Evolutionary conservation across 2,888 invertebrate species (phyloP), one percentile per base, ranked within the genome.

Genomic region (Eupithecia exiguata): DNA sequence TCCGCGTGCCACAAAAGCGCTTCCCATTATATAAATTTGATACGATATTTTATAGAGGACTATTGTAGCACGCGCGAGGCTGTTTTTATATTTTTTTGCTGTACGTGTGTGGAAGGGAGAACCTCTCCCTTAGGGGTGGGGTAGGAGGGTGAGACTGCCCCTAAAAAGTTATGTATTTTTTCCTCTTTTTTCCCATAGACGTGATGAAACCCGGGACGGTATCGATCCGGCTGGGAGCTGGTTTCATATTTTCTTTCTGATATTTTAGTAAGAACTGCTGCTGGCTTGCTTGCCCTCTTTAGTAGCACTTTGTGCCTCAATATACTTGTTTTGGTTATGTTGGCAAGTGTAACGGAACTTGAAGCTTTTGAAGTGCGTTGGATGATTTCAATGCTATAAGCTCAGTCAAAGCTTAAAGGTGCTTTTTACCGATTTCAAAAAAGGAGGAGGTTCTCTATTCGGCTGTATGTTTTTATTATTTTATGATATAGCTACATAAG

Each of bases 91-190:
- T 84, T 88, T 89, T 90, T 87, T 86, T 84, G 84, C 84, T 84
- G 84, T 65, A 74, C 76, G 86, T 87, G 84, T 86, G 86, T 83
- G 84, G 82, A 58, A 25, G 12, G 58, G 58, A 58, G 58, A 80
- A 53, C 80, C 79, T 86, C 83, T 84, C 81, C 85, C 84, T 79
- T 79, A 78, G 81, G 74, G 79, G 78, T 68, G 72, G 77, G 69
- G 77, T 71, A 69, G 75, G 65, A 81, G 82, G 82, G 78, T 82
- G 86, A 87, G 85, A 88, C 89, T 87, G 89, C 93, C 93, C 94
- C 93, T 94, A 94, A 94, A 94, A 94, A 94, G 93, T 94, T 93
- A 94, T 94, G 90, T 93, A 93, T 94, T 94, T 94, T 94, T 92
- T 90, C 91, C 90, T 91, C 92, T 92, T 94, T 94, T 93, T 94